These are phyloP conservation scores for Puma concolor DNA, from an alignment of 2,113 vertebrate genomes.

Conservation along the genomic window DNA sequence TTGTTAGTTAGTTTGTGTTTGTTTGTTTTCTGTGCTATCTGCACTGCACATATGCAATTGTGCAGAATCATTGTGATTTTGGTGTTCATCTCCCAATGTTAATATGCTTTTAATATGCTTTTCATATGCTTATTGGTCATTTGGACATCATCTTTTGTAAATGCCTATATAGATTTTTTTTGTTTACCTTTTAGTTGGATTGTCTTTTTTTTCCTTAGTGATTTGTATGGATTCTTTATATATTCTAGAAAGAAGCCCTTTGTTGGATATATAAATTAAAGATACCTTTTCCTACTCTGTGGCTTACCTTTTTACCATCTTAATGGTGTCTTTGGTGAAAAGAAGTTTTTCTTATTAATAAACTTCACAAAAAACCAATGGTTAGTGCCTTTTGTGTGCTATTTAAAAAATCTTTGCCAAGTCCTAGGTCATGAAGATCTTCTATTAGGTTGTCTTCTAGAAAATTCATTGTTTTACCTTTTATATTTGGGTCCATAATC, in stretches of 20 bases:
- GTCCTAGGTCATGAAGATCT: neutral
- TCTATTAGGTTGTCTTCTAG: neutral
- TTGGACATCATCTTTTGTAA: neutral
- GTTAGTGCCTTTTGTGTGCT: neutral
- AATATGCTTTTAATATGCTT: neutral
- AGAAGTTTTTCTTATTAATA: constrained; percentile 7
- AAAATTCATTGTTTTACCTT: neutral
- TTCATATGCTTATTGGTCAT: neutral
- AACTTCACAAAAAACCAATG: neutral
- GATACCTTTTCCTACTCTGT: neutral
- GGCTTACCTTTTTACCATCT: neutral
- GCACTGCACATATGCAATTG: neutral
- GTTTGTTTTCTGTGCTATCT: neutral
- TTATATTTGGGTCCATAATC: neutral
- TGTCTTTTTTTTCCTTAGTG: neutral
- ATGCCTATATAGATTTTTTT: neutral
- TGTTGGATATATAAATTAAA: neutral
- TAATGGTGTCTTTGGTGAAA: neutral
- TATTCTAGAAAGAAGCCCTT: neutral
- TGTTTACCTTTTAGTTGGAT: neutral
- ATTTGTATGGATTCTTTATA: neutral
- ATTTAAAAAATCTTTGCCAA: neutral
- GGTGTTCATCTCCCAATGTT: neutral
- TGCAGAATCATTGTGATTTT: neutral
- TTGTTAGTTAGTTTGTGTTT: neutral